A percentile compares a stretch with the other conserved stretches of the same genome.
phyloP scores from a whole-genome alignment of 2,113 vertebrate genomes.

The Gnathonemus echidnorhynchus region DNA sequence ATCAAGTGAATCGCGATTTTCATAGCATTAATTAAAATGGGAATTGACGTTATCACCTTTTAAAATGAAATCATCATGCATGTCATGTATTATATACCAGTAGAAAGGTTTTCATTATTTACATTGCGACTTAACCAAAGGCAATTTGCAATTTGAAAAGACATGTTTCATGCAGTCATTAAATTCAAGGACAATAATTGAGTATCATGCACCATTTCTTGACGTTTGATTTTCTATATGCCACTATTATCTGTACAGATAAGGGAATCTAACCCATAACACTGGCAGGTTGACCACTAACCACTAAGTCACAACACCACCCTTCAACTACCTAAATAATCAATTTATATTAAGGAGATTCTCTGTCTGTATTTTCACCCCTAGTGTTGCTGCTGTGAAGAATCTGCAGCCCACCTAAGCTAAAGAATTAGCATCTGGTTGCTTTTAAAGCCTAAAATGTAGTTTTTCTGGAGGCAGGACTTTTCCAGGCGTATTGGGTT shows the following conservation, averaged over 20 bases:
- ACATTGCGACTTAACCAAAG: neutral
- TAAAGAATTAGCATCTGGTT: neutral
- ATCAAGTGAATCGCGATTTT: neutral
- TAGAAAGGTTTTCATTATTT: neutral
- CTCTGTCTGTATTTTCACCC: neutral
- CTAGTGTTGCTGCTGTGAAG: neutral
- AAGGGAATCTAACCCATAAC: neutral
- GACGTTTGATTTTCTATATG: neutral
- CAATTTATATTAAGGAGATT: neutral
- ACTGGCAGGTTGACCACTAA: neutral
- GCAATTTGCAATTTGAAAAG: neutral
- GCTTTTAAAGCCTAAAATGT: neutral
- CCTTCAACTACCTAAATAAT: neutral
- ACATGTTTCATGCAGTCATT: neutral
- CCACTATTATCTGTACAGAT: neutral
- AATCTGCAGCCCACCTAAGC: neutral
- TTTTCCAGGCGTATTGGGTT: neutral
- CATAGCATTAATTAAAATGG: conserved; percentile 2
- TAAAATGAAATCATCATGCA: neutral
- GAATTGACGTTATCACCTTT: neutral
- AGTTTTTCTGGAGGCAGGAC: neutral
- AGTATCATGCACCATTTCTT: neutral
- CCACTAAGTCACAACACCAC: neutral
- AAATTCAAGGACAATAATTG: neutral
- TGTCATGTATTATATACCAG: neutral